Percentiles rank a stretch among this genome's conserved stretches.
These are phyloP conservation scores for Danio rerio DNA, from an alignment of 2,113 vertebrate species.

Conservation along the genomic window DNA sequence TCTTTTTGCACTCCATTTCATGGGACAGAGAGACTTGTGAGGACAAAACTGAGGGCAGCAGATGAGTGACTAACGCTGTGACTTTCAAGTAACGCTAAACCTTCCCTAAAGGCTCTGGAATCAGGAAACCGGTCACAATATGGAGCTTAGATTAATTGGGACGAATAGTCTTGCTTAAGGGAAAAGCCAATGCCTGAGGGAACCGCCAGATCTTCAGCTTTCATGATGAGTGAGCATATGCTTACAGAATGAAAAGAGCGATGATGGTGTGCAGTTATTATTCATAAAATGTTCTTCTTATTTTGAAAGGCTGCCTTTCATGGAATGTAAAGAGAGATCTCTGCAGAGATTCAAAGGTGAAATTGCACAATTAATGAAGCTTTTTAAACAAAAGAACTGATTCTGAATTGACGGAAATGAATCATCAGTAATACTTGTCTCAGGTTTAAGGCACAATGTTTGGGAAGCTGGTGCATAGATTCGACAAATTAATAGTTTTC, in stretches of 20 bases:
- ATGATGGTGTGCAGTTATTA: not conserved
- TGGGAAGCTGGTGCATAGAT: no score
- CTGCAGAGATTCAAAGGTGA: no score
- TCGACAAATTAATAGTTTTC: no score
- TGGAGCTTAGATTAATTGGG: slow-evolving; percentile 8
- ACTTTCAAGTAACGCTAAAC: not conserved
- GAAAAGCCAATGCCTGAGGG: not conserved
- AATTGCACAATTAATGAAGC: no score
- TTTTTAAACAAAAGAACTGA: no score
- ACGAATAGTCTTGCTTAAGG: not conserved
- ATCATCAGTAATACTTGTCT: no score
- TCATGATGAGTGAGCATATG: slow-evolving; percentile 1
- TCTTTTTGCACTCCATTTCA: not conserved
- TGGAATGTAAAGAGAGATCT: no score
- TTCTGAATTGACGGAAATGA: no score
- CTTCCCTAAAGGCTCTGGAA: slow-evolving; percentile 16
- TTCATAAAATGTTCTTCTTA: not conserved
- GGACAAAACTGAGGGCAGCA: slow-evolving; percentile 11
- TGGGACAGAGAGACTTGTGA: not conserved
- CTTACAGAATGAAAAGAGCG: not conserved
- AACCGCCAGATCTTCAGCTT: slow-evolving; percentile 6
- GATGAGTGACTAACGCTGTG: not conserved
- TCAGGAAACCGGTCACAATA: not conserved
- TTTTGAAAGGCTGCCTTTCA: no score
- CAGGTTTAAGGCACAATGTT: no score